A percentile compares a stretch with the other conserved stretches of the same genome.
These are phyloP conservation scores for Mycalesis mineus DNA, from an alignment of 2,888 invertebrate genomes.

Conservation along the genomic window DNA sequence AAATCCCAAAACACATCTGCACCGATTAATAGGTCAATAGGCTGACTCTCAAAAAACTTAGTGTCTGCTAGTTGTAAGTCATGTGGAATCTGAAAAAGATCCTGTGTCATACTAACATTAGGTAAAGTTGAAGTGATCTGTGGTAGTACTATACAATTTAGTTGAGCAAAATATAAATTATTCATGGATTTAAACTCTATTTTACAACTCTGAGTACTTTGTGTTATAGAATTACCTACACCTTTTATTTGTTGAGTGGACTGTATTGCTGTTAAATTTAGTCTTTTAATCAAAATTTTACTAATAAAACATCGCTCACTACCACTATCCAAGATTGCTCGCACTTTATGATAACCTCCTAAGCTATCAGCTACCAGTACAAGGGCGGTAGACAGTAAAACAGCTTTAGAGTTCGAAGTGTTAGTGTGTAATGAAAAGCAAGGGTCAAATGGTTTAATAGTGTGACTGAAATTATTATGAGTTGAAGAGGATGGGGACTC, in stretches of 20 bases:
- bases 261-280: slow-evolving; percentile 29
- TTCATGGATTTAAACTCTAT: slow-evolving; percentile 21
- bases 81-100: too few species aligned
- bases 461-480: not conserved
- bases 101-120: too few species aligned
- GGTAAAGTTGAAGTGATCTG: too few species aligned
- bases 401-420: slow-evolving; percentile 12
- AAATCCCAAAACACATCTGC: slow-evolving; percentile 31
- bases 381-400: slow-evolving; percentile 30
- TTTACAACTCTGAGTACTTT: slow-evolving; percentile 26
- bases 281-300: slow-evolving; percentile 30
- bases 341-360: slow-evolving; percentile 19
- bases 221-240: slow-evolving; percentile 26
- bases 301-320: slow-evolving; percentile 31
- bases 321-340: slow-evolving; percentile 30
- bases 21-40: too few species aligned
- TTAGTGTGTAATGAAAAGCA: not conserved
- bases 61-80: too few species aligned
- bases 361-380: slow-evolving; percentile 22
- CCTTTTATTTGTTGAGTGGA: slow-evolving; percentile 30
- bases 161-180: slow-evolving; percentile 10
- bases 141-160: slow-evolving; percentile 22
- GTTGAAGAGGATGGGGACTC: too few species aligned
- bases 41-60: too few species aligned
- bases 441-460: not conserved